Base-by-base conservation (phyloP, 2,888 invertebrate species). In the Hesperia comma region DNA sequence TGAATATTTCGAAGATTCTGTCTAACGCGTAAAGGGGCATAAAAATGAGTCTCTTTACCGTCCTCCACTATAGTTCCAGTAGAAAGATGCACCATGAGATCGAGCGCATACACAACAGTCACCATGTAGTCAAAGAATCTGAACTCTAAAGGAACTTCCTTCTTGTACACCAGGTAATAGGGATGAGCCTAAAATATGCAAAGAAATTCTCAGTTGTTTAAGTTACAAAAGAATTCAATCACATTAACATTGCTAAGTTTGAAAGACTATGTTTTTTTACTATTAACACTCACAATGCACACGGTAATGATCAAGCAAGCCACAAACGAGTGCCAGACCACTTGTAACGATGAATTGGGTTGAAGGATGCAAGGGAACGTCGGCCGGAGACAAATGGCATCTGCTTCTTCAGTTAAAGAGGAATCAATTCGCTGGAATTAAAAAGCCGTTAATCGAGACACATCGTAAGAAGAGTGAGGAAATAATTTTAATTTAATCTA, bases 311-410 rank as follows among this genome's bases (percentile, higher is more conserved):
- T 84, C 32, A 89, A 69, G 10, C 70, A 68, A 0, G 87, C 79
- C 2, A 87, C 79, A 43, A 88, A 79, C 3, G 71, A 68, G 57
- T 85, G 74, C 90, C 90, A 90, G 2, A 77, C 80, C 1, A 78
- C 68, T 43, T 81, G 83, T 54, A 90, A 73, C 0, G 88, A 89
- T 3, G 90, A 90, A 0, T 70, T 71, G 0, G 90, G 90, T 75
- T 88, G 89, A 61, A 90, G 74, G 70, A 90, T 89, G 75, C 88
- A 90, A 2, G 90, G 90, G 69, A 90, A 90, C 4, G 84, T 86
- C 0, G 88, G 78, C 1, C 87, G 83, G 19, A 90, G 79, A 63
- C 90, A 90, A 53, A 90, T 89, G 1, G 82, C 85, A 57, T 90
- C 90, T 0, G 88, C 79, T 64, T 88, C 88, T 33, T 89, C 86